Evolutionary conservation across 2,888 invertebrate species (phyloP).

Genomic region (Theodoxus fluviatilis): DNA sequence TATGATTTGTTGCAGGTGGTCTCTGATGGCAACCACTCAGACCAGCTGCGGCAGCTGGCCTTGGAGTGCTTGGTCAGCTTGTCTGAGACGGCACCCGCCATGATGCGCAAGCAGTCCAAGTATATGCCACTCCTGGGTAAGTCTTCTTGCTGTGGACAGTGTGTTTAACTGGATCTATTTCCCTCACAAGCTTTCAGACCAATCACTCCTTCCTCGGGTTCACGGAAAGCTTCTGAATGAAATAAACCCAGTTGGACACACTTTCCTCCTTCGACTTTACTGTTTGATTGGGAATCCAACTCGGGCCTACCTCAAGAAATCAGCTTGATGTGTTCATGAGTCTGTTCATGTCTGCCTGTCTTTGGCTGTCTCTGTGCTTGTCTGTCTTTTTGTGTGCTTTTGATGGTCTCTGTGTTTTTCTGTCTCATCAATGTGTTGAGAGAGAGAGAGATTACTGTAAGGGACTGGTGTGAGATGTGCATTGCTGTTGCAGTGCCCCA

Average conservation of each 20-base stretch:
- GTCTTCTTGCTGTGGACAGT: too few species aligned
- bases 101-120: conserved; percentile 85
- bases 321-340: background rate
- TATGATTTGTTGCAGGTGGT: conserved; percentile 69
- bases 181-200: too few species aligned
- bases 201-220: too few species aligned
- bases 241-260: too few species aligned
- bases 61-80: conserved; percentile 85
- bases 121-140: conserved; percentile 74
- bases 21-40: conserved; percentile 65
- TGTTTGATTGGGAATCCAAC: too few species aligned
- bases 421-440: background rate
- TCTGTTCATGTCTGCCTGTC: too few species aligned
- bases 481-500: conserved; percentile 72
- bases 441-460: background rate
- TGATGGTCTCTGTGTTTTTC: too few species aligned
- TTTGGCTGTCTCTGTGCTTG: too few species aligned
- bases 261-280: too few species aligned
- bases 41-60: conserved; percentile 84
- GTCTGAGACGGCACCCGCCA: conserved; percentile 93
- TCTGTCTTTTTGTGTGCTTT: background rate
- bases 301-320: background rate
- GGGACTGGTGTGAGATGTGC: background rate
- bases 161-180: too few species aligned
- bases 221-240: too few species aligned